phyloP scores from a whole-genome alignment of 2,888 invertebrate species.

The Pediacus dermestoides region DNA sequence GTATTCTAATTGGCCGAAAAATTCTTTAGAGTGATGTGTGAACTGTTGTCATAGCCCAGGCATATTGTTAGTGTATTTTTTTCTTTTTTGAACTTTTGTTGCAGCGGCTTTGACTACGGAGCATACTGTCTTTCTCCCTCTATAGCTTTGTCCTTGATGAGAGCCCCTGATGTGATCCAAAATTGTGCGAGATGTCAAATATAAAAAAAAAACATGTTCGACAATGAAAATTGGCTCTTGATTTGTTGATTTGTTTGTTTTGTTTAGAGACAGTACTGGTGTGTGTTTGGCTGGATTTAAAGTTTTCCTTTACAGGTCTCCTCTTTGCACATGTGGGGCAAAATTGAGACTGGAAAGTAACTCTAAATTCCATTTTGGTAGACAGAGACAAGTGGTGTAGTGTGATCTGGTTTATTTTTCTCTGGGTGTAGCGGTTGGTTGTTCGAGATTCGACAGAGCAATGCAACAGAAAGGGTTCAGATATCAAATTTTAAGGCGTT shows the following conservation, averaged over 20 bases:
- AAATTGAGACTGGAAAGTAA: slow-evolving; percentile 57
- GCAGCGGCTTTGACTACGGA: slow-evolving; percentile 52
- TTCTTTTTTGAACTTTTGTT: slow-evolving; percentile 42
- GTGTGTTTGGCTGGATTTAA: slow-evolving; percentile 40
- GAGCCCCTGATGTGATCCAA: too few relatives aligned
- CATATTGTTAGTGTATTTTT: slow-evolving; percentile 37
- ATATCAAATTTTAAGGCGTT: background rate
- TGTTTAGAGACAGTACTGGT: too few relatives aligned
- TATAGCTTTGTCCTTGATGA: slow-evolving; percentile 34
- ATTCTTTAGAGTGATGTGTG: slow-evolving; percentile 48
- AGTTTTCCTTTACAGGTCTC: slow-evolving; percentile 74
- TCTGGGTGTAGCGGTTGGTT: slow-evolving; percentile 41
- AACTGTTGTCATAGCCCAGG: slow-evolving; percentile 50
- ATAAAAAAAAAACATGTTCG: too few relatives aligned
- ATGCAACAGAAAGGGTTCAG: background rate
- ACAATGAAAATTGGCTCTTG: slow-evolving; percentile 33
- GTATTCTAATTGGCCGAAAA: slow-evolving; percentile 45
- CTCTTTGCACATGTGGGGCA: slow-evolving; percentile 80
- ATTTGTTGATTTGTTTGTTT: slow-evolving; percentile 8
- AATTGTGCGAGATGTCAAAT: too few relatives aligned
- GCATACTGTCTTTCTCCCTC: slow-evolving; percentile 43
- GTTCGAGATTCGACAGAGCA: slow-evolving; percentile 14
- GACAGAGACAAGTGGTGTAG: slow-evolving; percentile 32
- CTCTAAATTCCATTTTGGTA: slow-evolving; percentile 37
- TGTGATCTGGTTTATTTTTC: slow-evolving; percentile 27